These are phyloP conservation scores for Podotricha telesiphe DNA, from an alignment of 2,888 invertebrate species.

Conservation along the genomic window DNA sequence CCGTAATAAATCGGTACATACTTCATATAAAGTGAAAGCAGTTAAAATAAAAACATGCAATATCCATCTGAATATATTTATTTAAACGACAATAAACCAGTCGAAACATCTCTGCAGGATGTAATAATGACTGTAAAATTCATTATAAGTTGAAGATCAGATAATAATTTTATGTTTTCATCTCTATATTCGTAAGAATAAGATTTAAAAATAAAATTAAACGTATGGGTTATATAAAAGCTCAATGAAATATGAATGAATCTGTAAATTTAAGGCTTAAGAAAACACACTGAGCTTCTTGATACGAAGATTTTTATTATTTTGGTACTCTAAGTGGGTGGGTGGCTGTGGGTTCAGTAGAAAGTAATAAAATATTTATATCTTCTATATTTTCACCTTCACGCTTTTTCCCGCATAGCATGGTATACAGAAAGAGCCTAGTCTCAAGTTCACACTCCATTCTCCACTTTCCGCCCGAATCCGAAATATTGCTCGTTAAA, in stretches of 20 bases:
- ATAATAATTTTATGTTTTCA: background rate
- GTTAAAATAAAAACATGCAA: slow-evolving; percentile 25
- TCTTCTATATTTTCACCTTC: too few species aligned
- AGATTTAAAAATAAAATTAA: slow-evolving; percentile 2
- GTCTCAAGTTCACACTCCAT: too few species aligned
- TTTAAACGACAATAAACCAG: slow-evolving; percentile 32
- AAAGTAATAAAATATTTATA: too few species aligned
- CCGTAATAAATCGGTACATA: slow-evolving; percentile 10
- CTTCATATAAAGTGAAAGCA: slow-evolving; percentile 14
- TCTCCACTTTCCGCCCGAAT: too few species aligned
- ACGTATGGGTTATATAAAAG: slow-evolving; percentile 29
- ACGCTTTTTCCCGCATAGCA: too few species aligned
- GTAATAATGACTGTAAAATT: slow-evolving; percentile 19
- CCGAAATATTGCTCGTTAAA: too few species aligned
- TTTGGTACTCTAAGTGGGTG: background rate
- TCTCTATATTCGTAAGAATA: slow-evolving; percentile 8
- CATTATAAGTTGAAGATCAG: slow-evolving; percentile 6
- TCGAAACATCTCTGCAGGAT: slow-evolving; percentile 10
- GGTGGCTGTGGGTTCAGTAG: too few species aligned
- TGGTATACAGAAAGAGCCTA: too few species aligned
- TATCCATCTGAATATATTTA: slow-evolving; percentile 23
- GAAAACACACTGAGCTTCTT: slow-evolving; percentile 15
- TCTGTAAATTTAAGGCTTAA: slow-evolving; percentile 30
- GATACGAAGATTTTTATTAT: slow-evolving; percentile 25
- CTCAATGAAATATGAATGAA: slow-evolving; percentile 39